Percentiles rank a stretch among this genome's conserved stretches.
phyloP scores from a whole-genome alignment of 37 sponge, comb jelly and placozoan species.

The Eunapius fragilis region DNA sequence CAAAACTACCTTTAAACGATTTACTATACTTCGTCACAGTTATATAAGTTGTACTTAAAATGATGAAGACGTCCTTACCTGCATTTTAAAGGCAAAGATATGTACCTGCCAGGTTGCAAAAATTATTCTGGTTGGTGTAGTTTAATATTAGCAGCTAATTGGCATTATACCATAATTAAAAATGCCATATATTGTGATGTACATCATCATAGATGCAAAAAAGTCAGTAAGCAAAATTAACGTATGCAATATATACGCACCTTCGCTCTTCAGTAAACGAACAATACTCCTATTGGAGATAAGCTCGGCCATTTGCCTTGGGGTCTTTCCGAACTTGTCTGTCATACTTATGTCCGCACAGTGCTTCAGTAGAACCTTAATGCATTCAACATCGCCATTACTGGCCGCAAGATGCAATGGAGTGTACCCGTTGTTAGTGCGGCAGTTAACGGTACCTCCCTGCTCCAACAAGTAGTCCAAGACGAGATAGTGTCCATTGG shows the following conservation, averaged over 20 bases:
- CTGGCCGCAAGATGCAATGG: conserved; percentile 78
- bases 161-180: no score
- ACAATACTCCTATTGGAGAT: conserved; percentile 38
- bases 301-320: conserved; percentile 54
- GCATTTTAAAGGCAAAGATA: no score
- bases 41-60: no score
- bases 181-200: no score
- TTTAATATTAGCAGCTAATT: no score
- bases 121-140: no score
- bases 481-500: conserved; percentile 31
- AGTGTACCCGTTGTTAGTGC: conserved; percentile 64
- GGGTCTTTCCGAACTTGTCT: conserved; percentile 68
- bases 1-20: no score
- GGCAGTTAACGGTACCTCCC: conserved; percentile 36
- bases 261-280: conserved; percentile 53
- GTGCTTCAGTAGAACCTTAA: conserved; percentile 38
- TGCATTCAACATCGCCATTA: conserved; percentile 61
- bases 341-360: conserved; percentile 52
- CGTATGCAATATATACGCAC: conserved; percentile 1
- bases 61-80: no score
- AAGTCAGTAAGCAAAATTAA: no score
- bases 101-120: no score
- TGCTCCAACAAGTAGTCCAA: conserved; percentile 28
- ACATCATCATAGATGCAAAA: no score
- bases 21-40: no score